Evolutionary conservation across 1,140 invertebrate species (phyloP), one percentile per base, ranked within the genome.

Genomic region (Drosophila subpulchrella): DNA sequence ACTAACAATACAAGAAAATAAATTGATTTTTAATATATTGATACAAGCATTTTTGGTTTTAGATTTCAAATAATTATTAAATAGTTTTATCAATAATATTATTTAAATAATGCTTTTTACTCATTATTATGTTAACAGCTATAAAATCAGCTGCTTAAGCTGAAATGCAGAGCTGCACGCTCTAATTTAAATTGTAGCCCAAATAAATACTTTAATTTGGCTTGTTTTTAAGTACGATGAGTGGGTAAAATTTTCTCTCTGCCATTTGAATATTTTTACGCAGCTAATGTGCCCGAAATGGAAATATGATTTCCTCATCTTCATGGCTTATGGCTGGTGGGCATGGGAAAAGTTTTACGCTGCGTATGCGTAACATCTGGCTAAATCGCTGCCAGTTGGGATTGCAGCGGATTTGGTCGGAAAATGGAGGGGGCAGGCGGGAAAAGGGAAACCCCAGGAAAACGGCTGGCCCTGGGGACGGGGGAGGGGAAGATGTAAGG

Each of bases 291-390:
- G 48, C 60, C 72, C 72, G 24, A 47, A 56, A 58, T 60, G 60
- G 48, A 57, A 65, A 55, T 63, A 75, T 59, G 60, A 75, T 75
- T 58, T 66, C 65, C 34, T 15, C 63, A 56, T 55, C 41, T 53
- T 41, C 30, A 47, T 57, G 47, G 72, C 70, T 75, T 56, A 75
- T 75, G 70, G 58, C 57, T 73, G 38, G 24, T 42, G 46, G 73
- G 51, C 73, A 71, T 79, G 76, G 73, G 56, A 60, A 88, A 86
- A 86, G 75, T 86, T 86, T 86, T 66, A 79, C 83, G 83, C 79
- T 76, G 84, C 83, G 84, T 88, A 89, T 88, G 84, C 83, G 83
- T 88, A 88, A 88, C 83, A 88, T 79, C 84, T 88, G 83, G 83
- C 84, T 82, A 74, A 83, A 74, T 68, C 72, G 66, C 65, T 81